Percentiles rank a stretch among this genome's conserved stretches.
Evolutionary conservation across 2,113 vertebrate genomes (phyloP).

Genomic region (Charadrius vociferus): DNA sequence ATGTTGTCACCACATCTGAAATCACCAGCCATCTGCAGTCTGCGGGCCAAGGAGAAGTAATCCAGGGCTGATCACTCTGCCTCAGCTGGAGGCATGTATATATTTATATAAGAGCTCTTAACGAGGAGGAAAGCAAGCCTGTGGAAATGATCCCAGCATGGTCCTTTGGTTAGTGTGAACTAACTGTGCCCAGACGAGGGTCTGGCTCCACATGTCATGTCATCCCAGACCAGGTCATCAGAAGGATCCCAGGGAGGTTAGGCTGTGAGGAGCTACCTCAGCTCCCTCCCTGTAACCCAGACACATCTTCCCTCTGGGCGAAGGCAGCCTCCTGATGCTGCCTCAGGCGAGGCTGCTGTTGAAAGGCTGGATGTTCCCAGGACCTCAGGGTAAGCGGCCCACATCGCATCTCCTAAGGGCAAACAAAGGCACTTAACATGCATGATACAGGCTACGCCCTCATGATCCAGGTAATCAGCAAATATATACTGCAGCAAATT

Average conservation of each 20-base stretch:
- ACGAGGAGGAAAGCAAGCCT: background rate
- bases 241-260: background rate
- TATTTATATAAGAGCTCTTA: background rate
- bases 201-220: background rate
- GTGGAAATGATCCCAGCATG: background rate
- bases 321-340: background rate
- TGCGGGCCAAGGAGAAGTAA: background rate
- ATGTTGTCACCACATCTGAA: background rate
- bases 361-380: background rate
- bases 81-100: background rate
- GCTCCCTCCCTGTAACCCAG: background rate
- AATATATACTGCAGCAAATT: background rate
- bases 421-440: background rate
- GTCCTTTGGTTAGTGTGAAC: background rate
- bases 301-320: background rate
- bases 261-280: background rate
- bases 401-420: background rate
- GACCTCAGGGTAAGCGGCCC: background rate
- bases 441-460: background rate
- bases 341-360: background rate
- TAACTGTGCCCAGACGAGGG: background rate
- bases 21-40: background rate
- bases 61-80: background rate
- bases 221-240: background rate
- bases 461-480: background rate